Conservation (phyloP, 1,140 invertebrate species). For the Calephelis virginiensis region DNA sequence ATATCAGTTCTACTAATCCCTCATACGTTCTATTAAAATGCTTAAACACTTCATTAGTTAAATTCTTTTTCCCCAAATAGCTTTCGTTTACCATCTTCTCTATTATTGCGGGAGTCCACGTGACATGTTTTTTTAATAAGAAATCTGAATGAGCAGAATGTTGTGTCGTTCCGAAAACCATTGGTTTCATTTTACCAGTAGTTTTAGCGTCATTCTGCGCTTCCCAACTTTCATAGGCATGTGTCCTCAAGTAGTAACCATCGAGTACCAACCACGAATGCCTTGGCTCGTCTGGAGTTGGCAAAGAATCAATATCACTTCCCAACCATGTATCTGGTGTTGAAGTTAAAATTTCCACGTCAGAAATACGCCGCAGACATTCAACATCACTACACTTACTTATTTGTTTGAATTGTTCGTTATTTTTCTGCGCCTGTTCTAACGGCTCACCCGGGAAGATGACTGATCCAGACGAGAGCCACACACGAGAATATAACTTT, state of each 20-base stretch:
- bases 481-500: conserved; percentile 83
- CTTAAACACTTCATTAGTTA: conserved; percentile 81
- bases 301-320: conserved; percentile 79
- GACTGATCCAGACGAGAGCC: conserved; percentile 86
- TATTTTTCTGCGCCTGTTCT: conserved; percentile 80
- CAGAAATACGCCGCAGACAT: conserved; percentile 81
- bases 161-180: conserved; percentile 86
- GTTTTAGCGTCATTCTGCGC: conserved; percentile 65
- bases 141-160: conserved; percentile 82
- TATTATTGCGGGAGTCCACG: conserved; percentile 82
- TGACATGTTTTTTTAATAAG: conserved; percentile 78
- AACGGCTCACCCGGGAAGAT: conserved; percentile 83
- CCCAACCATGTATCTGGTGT: conserved; percentile 85
- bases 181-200: conserved; percentile 63
- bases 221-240: conserved; percentile 81
- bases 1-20: conserved; percentile 85
- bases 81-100: conserved; percentile 82
- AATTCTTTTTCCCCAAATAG: conserved; percentile 79
- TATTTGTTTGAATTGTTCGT: conserved; percentile 79
- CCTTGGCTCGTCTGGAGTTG: conserved; percentile 78
- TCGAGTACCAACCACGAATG: conserved; percentile 89
- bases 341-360: conserved; percentile 81
- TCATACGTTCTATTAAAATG: conserved; percentile 83
- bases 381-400: conserved; percentile 76
- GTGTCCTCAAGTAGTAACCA: conserved; percentile 82